These are phyloP conservation scores for Drosophila mimica DNA, from an alignment of 2,888 invertebrate species.

Conservation along the genomic window DNA sequence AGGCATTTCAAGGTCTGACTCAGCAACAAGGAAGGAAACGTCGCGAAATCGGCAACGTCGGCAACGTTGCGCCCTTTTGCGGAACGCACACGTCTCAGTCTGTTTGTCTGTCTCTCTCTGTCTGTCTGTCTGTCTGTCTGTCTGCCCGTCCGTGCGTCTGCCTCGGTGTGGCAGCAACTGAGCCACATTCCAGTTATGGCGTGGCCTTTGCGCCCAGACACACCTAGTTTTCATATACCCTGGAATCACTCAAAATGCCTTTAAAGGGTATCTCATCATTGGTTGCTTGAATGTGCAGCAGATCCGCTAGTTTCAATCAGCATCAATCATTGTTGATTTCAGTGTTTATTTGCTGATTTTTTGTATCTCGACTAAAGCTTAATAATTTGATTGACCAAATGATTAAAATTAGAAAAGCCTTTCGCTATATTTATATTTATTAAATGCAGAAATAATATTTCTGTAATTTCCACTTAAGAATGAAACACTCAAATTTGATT, in stretches of 20 bases:
- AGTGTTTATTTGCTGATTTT: background rate
- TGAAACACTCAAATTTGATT: no score
- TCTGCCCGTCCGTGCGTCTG: background rate
- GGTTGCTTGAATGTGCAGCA: background rate
- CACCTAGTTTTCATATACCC: constrained; percentile 65
- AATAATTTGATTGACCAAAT: background rate
- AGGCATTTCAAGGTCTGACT: constrained; percentile 78
- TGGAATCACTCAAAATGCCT: background rate
- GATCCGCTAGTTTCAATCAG: background rate
- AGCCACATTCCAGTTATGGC: constrained; percentile 75
- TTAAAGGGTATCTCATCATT: background rate
- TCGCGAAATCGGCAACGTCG: constrained; percentile 4
- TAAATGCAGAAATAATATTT: background rate
- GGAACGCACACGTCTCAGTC: constrained; percentile 40
- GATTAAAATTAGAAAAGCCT: background rate
- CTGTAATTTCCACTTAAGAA: no score
- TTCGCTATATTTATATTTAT: background rate
- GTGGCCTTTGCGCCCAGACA: constrained; percentile 69
- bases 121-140: background rate
- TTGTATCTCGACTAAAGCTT: background rate
- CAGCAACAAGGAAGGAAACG: constrained; percentile 72
- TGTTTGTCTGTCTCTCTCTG: background rate
- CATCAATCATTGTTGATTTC: background rate
- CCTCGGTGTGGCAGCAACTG: constrained; percentile 38
- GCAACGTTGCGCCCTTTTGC: constrained; percentile 58